Base-by-base conservation (phyloP, 2,888 invertebrate genomes). In the Elysia crispata region DNA sequence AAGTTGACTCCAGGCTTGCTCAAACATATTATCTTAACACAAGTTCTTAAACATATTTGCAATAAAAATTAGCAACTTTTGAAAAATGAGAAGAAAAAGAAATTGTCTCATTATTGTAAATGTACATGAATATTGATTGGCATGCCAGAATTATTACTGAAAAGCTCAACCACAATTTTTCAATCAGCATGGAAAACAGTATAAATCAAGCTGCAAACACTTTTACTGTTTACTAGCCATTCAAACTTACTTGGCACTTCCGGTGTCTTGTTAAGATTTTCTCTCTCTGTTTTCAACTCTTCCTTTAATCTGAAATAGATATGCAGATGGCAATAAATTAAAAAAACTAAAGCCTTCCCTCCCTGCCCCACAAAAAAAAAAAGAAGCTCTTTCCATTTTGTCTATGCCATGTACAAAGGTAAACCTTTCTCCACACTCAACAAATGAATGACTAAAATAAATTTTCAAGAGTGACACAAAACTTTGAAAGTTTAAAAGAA, bases 231-330 rank as follows among this genome's bases (percentile, higher is more conserved):
- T 18, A 62, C n/a, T 18, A n/a, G 25, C 20, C 1, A 72, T 11
- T 20, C 30, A 15, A 60, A 28, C 23, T 69, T 78, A 83, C 82
- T 79, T 77, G 70, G 31, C 1, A 86, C 86, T 76, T 87, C 86
- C 25, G 88, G 87, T 60, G 85, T 83, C 80, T 83, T 86, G 1
- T 85, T 86, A 23, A 89, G 80, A 85, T 87, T 84, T 28, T 87
- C 86, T 33, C 83, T 86, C 75, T 89, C 88, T 77, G 87, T 83
- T 62, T 83, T 76, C 8, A 89, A 82, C 73, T 85, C 85, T 41
- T 85, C 84, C 70, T 88, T 81, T 72, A 90, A 81, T 74, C 90
- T 90, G 82, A 31, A 83, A 73, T 76, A 60, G 70, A 50, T 70
- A 74, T 0, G 54, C 11, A 41, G 41, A 41, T 3, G 3, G 41